Conservation (phyloP, 1,140 invertebrate genomes). For the Hermetia illucens region DNA sequence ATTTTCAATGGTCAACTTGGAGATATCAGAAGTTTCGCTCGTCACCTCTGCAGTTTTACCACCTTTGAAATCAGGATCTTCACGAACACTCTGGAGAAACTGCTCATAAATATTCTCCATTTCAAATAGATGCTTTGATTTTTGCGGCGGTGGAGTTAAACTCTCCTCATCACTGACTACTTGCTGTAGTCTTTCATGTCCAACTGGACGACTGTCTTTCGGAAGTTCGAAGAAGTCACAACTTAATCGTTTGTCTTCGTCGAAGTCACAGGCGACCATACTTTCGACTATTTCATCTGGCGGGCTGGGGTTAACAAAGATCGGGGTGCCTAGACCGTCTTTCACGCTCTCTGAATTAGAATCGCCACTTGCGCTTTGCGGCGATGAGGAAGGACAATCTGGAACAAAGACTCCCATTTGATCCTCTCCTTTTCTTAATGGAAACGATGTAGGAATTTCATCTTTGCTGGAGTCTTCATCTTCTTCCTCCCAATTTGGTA, state of each 20-base stretch:
- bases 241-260: constrained; percentile 12
- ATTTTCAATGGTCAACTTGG: too few species aligned
- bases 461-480: constrained; percentile 10
- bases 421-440: neutral
- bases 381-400: neutral
- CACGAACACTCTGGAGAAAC: constrained; percentile 26
- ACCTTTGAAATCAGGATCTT: too few species aligned
- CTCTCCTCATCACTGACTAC: neutral
- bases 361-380: neutral
- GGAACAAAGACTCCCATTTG: neutral
- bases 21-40: too few species aligned
- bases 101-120: constrained; percentile 25
- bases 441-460: neutral
- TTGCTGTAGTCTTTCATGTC: too few species aligned
- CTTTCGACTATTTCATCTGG: constrained; percentile 1
- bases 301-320: constrained; percentile 6
- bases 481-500: constrained; percentile 27
- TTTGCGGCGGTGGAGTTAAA: neutral
- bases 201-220: too few species aligned
- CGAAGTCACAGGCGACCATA: too few species aligned
- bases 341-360: neutral
- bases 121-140: constrained; percentile 8
- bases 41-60: too few species aligned
- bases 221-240: constrained; percentile 15
- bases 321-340: neutral